These are phyloP conservation scores for Macheiramphus alcinus DNA, from an alignment of 2,113 vertebrate genomes.

Conservation along the genomic window DNA sequence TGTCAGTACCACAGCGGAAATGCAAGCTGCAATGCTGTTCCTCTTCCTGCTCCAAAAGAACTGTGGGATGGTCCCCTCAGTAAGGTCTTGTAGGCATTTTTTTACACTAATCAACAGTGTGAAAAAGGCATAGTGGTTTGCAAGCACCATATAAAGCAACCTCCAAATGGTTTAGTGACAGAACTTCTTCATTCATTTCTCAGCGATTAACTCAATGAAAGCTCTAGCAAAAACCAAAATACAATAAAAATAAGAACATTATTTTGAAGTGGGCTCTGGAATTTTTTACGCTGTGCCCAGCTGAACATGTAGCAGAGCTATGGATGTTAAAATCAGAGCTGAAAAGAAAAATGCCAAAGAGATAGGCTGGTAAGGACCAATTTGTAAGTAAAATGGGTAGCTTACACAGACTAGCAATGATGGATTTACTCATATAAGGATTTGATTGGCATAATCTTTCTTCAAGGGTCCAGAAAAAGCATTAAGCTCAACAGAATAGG, in stretches of 20 bases:
- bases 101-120: background rate
- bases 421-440: background rate
- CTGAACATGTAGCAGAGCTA: background rate
- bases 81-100: background rate
- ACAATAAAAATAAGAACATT: background rate
- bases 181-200: background rate
- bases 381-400: slow-evolving; percentile 28
- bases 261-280: background rate
- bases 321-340: slow-evolving; percentile 23
- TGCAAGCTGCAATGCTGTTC: background rate
- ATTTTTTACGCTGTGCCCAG: background rate
- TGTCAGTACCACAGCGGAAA: background rate
- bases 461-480: slow-evolving; percentile 23
- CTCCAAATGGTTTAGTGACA: background rate
- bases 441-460: background rate
- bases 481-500: slow-evolving; percentile 10
- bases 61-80: background rate
- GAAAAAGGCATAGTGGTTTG: background rate
- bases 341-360: slow-evolving; percentile 13
- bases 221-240: background rate
- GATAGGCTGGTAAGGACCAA: background rate
- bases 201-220: background rate
- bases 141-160: background rate
- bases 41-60: background rate
- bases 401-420: slow-evolving; percentile 3